Evolutionary conservation across 2,113 vertebrate genomes (phyloP).

Genomic region (Bothrops jararaca): DNA sequence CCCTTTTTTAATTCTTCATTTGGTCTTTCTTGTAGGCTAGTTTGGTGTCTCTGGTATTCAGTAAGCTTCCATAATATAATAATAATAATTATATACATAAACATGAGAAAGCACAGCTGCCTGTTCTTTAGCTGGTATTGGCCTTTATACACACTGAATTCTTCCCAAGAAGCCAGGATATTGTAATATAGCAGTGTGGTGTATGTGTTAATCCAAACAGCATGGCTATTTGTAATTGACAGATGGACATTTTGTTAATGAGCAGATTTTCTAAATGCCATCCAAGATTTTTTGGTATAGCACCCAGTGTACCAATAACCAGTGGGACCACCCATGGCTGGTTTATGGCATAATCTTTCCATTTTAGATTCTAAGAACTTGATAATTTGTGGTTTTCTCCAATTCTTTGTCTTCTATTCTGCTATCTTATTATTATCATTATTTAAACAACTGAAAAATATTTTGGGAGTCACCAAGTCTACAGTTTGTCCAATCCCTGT

Average conservation of each 20-base stretch:
- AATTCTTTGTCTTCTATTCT: background rate
- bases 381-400: background rate
- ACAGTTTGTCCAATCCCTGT: background rate
- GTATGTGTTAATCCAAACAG: background rate
- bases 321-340: background rate
- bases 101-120: background rate
- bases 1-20: background rate
- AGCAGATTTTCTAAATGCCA: background rate
- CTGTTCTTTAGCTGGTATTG: background rate
- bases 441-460: conserved; percentile 15
- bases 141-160: background rate
- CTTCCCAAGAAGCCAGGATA: background rate
- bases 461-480: background rate
- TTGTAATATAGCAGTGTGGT: background rate
- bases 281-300: background rate
- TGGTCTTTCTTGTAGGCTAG: background rate
- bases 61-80: background rate
- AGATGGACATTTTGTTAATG: background rate
- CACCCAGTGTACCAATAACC: background rate
- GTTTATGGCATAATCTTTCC: background rate
- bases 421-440: background rate
- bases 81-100: background rate
- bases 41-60: background rate
- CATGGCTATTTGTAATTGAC: background rate
- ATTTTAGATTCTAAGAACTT: background rate